Conservation (phyloP, 1,140 invertebrate species). For the Ylistrum balloti region DNA sequence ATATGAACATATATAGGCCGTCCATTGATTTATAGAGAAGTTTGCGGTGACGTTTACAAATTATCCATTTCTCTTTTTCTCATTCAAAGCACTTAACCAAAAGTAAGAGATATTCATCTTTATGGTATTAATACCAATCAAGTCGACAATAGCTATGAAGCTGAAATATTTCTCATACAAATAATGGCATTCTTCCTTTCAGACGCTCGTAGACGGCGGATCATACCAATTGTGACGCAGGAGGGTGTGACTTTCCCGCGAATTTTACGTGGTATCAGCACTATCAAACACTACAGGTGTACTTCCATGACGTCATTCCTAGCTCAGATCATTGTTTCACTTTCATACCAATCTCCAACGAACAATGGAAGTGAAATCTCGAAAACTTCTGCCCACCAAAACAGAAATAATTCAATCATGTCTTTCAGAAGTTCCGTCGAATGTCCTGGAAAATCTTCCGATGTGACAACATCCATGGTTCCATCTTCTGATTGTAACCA, state of each 20-base stretch:
- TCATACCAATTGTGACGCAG: slow-evolving; percentile 58
- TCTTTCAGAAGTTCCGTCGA: background rate
- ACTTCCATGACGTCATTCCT: background rate
- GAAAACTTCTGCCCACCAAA: background rate
- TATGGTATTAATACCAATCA: too few relatives aligned
- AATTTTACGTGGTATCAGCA: slow-evolving; percentile 56
- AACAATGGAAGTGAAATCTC: background rate
- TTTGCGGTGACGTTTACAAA: too few relatives aligned
- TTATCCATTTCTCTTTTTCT: too few relatives aligned
- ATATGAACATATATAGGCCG: too few relatives aligned
- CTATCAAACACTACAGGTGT: slow-evolving; percentile 54
- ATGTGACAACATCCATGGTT: background rate
- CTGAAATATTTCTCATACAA: too few relatives aligned
- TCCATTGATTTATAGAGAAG: too few relatives aligned
- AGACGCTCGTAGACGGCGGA: slow-evolving; percentile 57
- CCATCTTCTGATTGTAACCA: background rate
- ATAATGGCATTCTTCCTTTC: background rate
- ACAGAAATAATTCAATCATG: background rate
- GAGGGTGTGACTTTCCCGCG: slow-evolving; percentile 59
- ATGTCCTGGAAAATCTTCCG: background rate
- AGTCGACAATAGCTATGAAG: too few relatives aligned
- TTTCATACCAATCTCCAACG: background rate
- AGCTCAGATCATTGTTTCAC: background rate
- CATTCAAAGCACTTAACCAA: too few relatives aligned
- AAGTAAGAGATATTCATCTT: too few relatives aligned